phyloP scores from a whole-genome alignment of 2,113 vertebrate species.

The Peromyscus leucopus region DNA sequence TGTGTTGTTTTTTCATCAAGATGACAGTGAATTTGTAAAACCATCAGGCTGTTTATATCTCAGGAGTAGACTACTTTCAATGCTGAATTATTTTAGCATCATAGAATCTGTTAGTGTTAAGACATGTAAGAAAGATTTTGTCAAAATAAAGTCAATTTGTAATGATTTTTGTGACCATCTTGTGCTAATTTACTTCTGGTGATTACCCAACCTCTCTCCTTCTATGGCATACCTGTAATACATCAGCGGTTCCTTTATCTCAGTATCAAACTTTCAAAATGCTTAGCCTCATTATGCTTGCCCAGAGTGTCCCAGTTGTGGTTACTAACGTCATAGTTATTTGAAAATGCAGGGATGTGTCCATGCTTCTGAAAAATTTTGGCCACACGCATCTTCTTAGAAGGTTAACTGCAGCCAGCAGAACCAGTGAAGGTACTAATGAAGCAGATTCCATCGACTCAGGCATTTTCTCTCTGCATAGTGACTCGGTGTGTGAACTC shows the following conservation, averaged over 20 bases:
- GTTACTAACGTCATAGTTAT: conserved; percentile 11
- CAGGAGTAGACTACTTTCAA: background rate
- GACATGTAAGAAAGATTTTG: background rate
- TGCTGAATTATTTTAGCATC: background rate
- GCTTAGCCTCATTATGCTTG: background rate
- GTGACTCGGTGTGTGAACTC: conserved; percentile 48
- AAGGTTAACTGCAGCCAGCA: conserved; percentile 36
- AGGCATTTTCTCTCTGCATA: conserved; percentile 44
- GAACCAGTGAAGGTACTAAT: conserved; percentile 37
- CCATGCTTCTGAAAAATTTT: conserved; percentile 5
- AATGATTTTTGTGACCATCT: background rate
- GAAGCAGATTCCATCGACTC: conserved; percentile 41
- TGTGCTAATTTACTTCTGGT: background rate
- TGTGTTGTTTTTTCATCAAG: conserved; percentile 52
- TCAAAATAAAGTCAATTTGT: background rate
- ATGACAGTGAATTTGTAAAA: conserved; percentile 47
- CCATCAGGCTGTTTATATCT: background rate
- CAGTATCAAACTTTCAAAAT: conserved; percentile 11
- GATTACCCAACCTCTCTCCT: background rate
- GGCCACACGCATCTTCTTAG: conserved; percentile 45
- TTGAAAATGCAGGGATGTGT: conserved; percentile 55
- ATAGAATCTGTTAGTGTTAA: background rate
- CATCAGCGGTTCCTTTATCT: conserved; percentile 15
- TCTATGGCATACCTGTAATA: background rate
- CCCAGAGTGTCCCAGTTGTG: conserved; percentile 6